Evolutionary conservation across 2,113 vertebrate genomes (phyloP).

Genomic region (Eudyptes chrysolophus): DNA sequence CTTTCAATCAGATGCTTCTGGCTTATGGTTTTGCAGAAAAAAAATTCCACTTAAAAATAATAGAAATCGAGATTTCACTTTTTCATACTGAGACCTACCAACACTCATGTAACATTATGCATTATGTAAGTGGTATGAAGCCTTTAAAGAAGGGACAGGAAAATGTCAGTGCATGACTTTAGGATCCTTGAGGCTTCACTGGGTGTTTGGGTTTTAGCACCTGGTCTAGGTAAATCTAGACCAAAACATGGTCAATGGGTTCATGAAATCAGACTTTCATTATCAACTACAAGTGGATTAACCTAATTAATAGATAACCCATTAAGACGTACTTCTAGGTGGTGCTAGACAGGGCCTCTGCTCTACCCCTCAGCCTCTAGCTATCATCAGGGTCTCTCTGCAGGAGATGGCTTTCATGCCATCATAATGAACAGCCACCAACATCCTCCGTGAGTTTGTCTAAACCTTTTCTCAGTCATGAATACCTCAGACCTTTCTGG

Average conservation of each 20-base stretch:
- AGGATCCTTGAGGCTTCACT: background rate
- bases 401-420: background rate
- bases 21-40: background rate
- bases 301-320: background rate
- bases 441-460: background rate
- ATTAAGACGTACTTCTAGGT: background rate
- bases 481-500: background rate
- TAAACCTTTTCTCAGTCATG: background rate
- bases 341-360: background rate
- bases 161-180: background rate
- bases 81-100: background rate
- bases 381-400: background rate
- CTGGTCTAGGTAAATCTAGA: background rate
- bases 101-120: background rate
- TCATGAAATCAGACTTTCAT: background rate
- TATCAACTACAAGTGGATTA: background rate
- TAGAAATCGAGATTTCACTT: slow-evolving; percentile 24
- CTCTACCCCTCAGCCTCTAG: background rate
- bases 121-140: background rate
- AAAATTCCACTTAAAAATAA: slow-evolving; percentile 22
- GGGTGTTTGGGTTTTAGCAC: background rate
- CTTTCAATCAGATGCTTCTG: slow-evolving; percentile 15
- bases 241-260: background rate
- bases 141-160: background rate
- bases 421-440: background rate